A percentile compares a stretch with the other conserved stretches of the same genome.
Conservation (phyloP, 2,888 invertebrate genomes). For the Congeria kusceri region DNA sequence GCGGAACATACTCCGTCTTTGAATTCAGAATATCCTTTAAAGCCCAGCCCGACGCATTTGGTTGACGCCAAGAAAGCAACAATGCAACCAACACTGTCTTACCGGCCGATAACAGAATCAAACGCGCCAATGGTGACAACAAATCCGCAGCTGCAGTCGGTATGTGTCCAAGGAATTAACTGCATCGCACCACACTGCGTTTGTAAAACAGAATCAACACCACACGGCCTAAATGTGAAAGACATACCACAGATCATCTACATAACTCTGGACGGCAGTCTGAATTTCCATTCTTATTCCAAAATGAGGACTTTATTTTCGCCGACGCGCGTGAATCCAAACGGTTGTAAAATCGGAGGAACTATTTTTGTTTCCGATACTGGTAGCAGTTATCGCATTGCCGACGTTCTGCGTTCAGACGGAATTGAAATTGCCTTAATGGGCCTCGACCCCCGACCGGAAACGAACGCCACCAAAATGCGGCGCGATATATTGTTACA, state of each 20-base stretch:
- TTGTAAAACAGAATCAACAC: conserved; percentile 62
- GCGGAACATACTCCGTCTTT: too few species aligned
- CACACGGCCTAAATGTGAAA: conserved; percentile 29
- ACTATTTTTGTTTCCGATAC: conserved; percentile 70
- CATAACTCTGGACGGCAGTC: conserved; percentile 71
- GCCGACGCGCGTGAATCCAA: conserved; percentile 62
- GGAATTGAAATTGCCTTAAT: conserved; percentile 70
- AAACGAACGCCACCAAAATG: conserved; percentile 30
- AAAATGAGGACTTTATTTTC: conserved; percentile 67
- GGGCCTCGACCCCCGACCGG: conserved; percentile 53
- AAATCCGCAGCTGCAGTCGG: background rate
- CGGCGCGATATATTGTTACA: conserved; percentile 53
- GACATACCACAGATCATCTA: conserved; percentile 73
- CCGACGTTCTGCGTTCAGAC: conserved; percentile 55
- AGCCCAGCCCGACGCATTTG: too few species aligned
- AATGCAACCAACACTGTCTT: too few species aligned
- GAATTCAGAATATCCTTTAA: too few species aligned
- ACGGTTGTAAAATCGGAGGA: conserved; percentile 68
- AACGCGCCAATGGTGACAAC: background rate
- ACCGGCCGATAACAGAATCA: background rate
- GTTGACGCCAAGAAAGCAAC: too few species aligned
- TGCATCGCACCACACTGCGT: conserved; percentile 68
- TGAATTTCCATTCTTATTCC: conserved; percentile 66
- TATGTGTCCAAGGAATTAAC: conserved; percentile 64
- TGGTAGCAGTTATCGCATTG: conserved; percentile 66